phyloP scores from a whole-genome alignment of 2,113 vertebrate species.

The Machaerirhynchus nigripectus region DNA sequence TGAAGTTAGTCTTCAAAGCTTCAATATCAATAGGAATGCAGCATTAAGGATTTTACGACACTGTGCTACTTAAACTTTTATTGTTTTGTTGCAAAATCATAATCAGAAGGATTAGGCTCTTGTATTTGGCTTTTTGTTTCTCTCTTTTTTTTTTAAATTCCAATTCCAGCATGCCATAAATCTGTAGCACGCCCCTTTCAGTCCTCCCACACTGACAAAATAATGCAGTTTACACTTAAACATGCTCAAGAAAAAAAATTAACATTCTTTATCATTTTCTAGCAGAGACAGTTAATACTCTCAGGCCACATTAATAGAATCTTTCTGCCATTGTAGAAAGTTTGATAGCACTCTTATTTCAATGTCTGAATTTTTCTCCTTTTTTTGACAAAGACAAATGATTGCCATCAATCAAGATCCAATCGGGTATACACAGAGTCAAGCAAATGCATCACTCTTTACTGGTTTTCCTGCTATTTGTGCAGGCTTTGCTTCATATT shows the following conservation, averaged over 20 bases:
- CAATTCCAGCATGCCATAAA: conserved; percentile 66
- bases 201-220: conserved; percentile 66
- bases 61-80: conserved; percentile 82
- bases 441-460: conserved; percentile 81
- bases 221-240: conserved; percentile 74
- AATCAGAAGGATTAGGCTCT: conserved; percentile 79
- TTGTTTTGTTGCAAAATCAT: conserved; percentile 81
- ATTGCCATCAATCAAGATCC: conserved; percentile 90
- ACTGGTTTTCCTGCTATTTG: conserved; percentile 81
- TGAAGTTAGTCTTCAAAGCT: conserved; percentile 69
- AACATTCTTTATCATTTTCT: conserved; percentile 80
- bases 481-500: conserved; percentile 82
- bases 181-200: conserved; percentile 61
- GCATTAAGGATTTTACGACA: conserved; percentile 73
- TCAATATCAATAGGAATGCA: conserved; percentile 66
- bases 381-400: conserved; percentile 91
- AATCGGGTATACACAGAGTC: conserved; percentile 80
- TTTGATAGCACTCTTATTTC: conserved; percentile 89
- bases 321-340: conserved; percentile 82
- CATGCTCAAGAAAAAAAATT: conserved; percentile 75
- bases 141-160: background rate
- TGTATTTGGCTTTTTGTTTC: conserved; percentile 55
- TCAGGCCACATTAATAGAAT: conserved; percentile 85
- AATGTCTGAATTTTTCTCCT: conserved; percentile 82
- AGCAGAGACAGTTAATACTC: conserved; percentile 79